Conservation (phyloP, 2,888 invertebrate genomes). For the Hirtodrosophila trivittata region DNA sequence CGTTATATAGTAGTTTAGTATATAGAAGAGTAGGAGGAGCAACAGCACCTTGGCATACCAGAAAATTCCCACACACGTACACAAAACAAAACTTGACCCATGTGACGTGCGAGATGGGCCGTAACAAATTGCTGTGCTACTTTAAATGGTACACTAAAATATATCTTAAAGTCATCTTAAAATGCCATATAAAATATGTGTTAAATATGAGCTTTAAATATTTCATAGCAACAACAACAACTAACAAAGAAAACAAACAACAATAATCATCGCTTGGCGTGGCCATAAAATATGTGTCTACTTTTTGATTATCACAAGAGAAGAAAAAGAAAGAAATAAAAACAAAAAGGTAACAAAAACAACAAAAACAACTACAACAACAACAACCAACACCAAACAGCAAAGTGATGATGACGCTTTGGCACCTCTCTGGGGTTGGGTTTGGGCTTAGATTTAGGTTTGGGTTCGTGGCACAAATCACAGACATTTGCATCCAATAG, state of each 20-base stretch:
- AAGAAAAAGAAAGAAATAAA: constrained; percentile 9
- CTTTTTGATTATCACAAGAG: constrained; percentile 51
- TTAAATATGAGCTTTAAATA: constrained; percentile 61
- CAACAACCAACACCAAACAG: constrained; percentile 11
- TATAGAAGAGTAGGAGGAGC: constrained; percentile 7
- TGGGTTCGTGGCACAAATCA: constrained; percentile 42
- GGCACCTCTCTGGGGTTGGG: constrained; percentile 26
- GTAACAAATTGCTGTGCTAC: constrained; percentile 70
- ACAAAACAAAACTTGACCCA: constrained; percentile 18
- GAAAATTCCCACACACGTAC: constrained; percentile 37
- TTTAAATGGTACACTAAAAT: constrained; percentile 66
- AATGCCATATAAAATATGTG: constrained; percentile 61
- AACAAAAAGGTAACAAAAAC: constrained; percentile 12
- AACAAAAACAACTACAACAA: constrained; percentile 4
- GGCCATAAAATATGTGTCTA: constrained; percentile 57
- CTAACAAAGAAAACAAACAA: constrained; percentile 25
- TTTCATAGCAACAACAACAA: constrained; percentile 35
- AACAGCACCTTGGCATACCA: constrained; percentile 32
- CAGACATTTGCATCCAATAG: constrained; percentile 34
- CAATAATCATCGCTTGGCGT: constrained; percentile 50
- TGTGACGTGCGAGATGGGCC: constrained; percentile 32
- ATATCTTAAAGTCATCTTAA: constrained; percentile 62
- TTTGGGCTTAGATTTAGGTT: constrained; percentile 18
- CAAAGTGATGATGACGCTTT: constrained; percentile 42
- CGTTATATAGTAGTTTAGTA: too few species aligned